phyloP scores from a whole-genome alignment of 2,797 vertebrate genomes.

The Champsocephalus gunnari region DNA sequence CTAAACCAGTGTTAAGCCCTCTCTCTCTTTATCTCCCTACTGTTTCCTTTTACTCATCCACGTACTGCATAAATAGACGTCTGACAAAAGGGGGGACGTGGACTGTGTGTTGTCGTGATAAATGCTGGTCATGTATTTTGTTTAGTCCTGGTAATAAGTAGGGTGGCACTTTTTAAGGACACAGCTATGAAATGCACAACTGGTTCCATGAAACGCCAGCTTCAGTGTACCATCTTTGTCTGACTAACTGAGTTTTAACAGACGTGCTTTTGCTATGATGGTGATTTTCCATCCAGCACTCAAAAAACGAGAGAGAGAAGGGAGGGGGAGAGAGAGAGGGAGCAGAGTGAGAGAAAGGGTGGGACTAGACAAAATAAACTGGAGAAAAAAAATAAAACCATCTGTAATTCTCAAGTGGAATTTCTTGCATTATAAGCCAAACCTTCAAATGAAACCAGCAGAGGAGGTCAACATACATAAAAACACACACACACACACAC shows the following conservation, averaged over 20 bases:
- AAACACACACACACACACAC: conserved; percentile 4
- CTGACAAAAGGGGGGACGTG: conserved; percentile 20
- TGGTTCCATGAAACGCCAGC: background rate
- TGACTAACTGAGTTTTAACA: conserved; percentile 38
- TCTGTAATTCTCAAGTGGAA: conserved; percentile 85
- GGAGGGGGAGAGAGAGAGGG: conserved; percentile 25
- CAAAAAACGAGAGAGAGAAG: conserved; percentile 49
- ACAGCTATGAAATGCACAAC: conserved; percentile 8
- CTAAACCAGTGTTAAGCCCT: background rate
- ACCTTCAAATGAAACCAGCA: conserved; percentile 73
- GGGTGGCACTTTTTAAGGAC: conserved; percentile 6
- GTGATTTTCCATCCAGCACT: conserved; percentile 83
- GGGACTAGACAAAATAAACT: conserved; percentile 83
- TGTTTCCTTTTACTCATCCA: conserved; percentile 44
- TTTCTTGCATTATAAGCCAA: conserved; percentile 83
- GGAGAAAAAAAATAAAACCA: conserved; percentile 71
- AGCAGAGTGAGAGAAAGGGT: conserved; percentile 59
- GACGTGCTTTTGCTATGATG: conserved; percentile 73
- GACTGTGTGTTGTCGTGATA: conserved; percentile 24
- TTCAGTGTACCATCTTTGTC: conserved; percentile 10
- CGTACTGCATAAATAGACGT: conserved; percentile 27
- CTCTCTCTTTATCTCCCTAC: background rate
- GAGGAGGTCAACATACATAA: conserved; percentile 47
- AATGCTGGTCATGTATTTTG: conserved; percentile 13
- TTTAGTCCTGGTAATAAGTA: conserved; percentile 25